Evolutionary conservation across 2,113 vertebrate genomes (phyloP).

Genomic region (Ramphastos sulfuratus): DNA sequence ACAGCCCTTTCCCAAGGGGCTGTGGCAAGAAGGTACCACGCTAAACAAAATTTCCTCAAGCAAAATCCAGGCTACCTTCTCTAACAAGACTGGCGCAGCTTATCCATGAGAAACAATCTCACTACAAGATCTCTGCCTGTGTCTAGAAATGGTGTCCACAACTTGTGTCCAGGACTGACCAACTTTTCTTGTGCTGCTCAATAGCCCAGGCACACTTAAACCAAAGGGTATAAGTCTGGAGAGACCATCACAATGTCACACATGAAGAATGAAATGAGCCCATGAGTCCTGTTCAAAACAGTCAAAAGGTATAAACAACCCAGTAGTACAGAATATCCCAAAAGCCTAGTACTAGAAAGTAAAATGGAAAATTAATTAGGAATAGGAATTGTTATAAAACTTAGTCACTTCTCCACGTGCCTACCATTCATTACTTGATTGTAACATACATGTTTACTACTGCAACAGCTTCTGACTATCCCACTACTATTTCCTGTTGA

Average conservation of each 20-base stretch:
- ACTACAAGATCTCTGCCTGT: not conserved
- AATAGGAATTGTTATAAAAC: not conserved
- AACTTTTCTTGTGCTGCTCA: not conserved
- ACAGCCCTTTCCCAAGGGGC: not conserved
- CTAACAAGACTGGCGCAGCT: not conserved
- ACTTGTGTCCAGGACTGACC: not conserved
- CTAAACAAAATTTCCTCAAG: not conserved
- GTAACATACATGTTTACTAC: not conserved
- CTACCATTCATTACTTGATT: not conserved
- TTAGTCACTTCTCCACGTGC: not conserved
- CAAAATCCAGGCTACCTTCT: not conserved
- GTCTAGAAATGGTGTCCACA: not conserved
- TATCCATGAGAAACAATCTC: too few species aligned
- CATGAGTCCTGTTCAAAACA: not conserved
- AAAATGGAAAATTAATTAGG: not conserved
- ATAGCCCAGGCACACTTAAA: not conserved
- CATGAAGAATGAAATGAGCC: not conserved
- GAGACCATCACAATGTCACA: not conserved
- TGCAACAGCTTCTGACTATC: not conserved
- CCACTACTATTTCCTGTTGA: slow-evolving; percentile 1
- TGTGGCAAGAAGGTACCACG: not conserved
- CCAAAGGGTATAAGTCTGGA: not conserved
- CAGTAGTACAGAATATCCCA: not conserved
- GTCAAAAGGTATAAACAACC: not conserved
- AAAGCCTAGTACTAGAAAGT: not conserved